These are phyloP conservation scores for Drosophila nikananu DNA, from an alignment of 1,140 invertebrate species.

Conservation along the genomic window DNA sequence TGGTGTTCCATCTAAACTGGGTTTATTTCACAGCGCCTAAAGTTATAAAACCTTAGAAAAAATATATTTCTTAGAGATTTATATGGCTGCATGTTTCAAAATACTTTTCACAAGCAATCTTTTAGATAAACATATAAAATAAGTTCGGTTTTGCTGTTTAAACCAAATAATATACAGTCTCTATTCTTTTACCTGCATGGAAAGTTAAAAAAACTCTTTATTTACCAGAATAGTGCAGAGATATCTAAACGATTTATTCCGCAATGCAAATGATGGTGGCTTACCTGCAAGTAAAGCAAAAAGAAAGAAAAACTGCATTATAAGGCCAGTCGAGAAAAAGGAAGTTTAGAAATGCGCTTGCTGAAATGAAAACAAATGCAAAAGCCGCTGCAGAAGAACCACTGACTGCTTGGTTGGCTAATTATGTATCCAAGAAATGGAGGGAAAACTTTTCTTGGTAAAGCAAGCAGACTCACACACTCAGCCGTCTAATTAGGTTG, in stretches of 20 bases:
- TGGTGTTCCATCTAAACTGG: constrained; percentile 7
- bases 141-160: not conserved
- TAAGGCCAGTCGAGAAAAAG: constrained; percentile 32
- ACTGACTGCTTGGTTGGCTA: constrained; percentile 38
- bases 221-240: constrained; percentile 44
- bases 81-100: not conserved
- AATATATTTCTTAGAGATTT: not conserved
- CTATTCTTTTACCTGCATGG: constrained; percentile 1
- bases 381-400: constrained; percentile 23
- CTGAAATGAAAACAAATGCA: constrained; percentile 34
- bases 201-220: constrained; percentile 43
- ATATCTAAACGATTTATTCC: constrained; percentile 10
- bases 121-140: not conserved
- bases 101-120: not conserved
- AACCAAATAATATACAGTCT: not conserved
- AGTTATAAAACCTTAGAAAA: not conserved
- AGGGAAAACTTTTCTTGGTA: constrained; percentile 43
- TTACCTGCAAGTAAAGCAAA: constrained; percentile 67
- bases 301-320: constrained; percentile 42
- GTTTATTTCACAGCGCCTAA: not conserved
- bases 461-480: constrained; percentile 36
- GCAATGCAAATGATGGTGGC: constrained; percentile 33
- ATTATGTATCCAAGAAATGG: constrained; percentile 44
- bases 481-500: constrained; percentile 67
- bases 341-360: constrained; percentile 32